Evolutionary conservation across 2,797 vertebrate species (phyloP).

Genomic region (Podargus strigoides): DNA sequence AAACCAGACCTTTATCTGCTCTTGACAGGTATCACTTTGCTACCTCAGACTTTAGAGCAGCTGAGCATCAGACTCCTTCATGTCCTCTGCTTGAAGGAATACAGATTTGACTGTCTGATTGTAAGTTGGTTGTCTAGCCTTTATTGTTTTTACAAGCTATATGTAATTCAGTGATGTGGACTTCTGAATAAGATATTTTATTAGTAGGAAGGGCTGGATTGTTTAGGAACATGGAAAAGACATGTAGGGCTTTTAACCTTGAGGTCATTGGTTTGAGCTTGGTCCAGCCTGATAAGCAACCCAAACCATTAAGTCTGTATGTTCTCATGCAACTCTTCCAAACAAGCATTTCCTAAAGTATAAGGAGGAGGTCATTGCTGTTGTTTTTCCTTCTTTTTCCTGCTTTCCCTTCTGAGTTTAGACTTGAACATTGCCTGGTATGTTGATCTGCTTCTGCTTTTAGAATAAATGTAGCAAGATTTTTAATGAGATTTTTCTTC

Average conservation of each 20-base stretch:
- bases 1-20: background rate
- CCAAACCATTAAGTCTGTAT: background rate
- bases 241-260: background rate
- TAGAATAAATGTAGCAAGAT: background rate
- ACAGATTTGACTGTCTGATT: background rate
- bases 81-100: background rate
- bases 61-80: background rate
- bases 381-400: constrained; percentile 6
- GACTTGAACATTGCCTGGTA: background rate
- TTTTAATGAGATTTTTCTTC: background rate
- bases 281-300: constrained; percentile 39
- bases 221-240: constrained; percentile 32
- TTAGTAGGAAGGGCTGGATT: background rate
- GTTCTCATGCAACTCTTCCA: constrained; percentile 35
- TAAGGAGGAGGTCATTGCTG: background rate
- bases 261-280: constrained; percentile 4
- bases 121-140: background rate
- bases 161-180: background rate
- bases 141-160: background rate
- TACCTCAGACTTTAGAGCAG: background rate
- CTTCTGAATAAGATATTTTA: background rate
- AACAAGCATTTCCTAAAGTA: constrained; percentile 41
- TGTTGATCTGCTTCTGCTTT: background rate
- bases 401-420: background rate
- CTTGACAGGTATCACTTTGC: background rate